These are phyloP conservation scores for Clarias macrocephalus DNA, from an alignment of 2,113 vertebrate species.

Conservation along the genomic window DNA sequence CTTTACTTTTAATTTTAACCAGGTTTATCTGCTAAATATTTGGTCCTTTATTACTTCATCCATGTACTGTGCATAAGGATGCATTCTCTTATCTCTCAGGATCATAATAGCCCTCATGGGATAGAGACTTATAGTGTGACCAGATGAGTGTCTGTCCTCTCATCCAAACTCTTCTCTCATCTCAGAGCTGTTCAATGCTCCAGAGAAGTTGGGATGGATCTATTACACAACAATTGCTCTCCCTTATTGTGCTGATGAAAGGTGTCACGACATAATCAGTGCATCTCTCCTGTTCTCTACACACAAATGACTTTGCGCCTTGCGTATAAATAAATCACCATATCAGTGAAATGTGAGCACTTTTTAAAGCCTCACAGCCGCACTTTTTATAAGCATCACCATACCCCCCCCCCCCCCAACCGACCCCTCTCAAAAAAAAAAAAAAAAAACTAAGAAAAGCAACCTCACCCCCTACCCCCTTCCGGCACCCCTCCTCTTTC, in stretches of 20 bases:
- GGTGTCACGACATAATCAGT: slow-evolving; percentile 56
- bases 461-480: background rate
- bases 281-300: slow-evolving; percentile 54
- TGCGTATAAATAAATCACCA: slow-evolving; percentile 53
- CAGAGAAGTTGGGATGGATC: slow-evolving; percentile 36
- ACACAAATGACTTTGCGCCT: slow-evolving; percentile 51
- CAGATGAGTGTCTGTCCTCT: slow-evolving; percentile 39
- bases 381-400: background rate
- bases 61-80: background rate
- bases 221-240: slow-evolving; percentile 55
- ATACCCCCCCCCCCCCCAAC: background rate
- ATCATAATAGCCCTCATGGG: slow-evolving; percentile 53
- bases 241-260: slow-evolving; percentile 54
- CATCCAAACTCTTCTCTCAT: slow-evolving; percentile 24
- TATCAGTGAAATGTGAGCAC: slow-evolving; percentile 56
- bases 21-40: background rate
- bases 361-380: slow-evolving; percentile 44
- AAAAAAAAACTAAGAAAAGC: slow-evolving; percentile 23
- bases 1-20: background rate
- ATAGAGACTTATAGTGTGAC: slow-evolving; percentile 30
- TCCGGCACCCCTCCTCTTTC: background rate
- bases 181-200: slow-evolving; percentile 28
- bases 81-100: slow-evolving; percentile 25
- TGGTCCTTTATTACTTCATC: background rate
- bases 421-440: background rate